Evolutionary conservation across 2,113 vertebrate genomes (phyloP).

Genomic region (Gasterosteus nipponicus): DNA sequence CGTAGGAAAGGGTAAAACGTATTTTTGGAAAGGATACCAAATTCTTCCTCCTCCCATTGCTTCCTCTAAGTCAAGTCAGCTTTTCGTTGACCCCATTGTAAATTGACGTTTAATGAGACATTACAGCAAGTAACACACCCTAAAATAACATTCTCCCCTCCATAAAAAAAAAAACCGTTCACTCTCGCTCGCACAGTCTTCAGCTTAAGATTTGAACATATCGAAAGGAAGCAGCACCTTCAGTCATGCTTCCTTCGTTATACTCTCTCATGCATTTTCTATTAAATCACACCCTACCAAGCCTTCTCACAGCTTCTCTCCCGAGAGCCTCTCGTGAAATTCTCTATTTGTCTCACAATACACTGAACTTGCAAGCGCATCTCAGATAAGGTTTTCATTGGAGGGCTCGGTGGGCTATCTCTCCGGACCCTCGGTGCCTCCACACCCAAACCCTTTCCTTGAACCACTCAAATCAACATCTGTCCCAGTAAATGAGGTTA

Average conservation of each 20-base stretch:
- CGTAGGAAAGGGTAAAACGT: constrained; percentile 79
- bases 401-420: constrained; percentile 65
- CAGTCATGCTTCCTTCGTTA: constrained; percentile 64
- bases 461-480: constrained; percentile 76
- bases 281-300: constrained; percentile 72
- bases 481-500: constrained; percentile 77
- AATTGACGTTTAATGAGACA: constrained; percentile 79
- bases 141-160: constrained; percentile 70
- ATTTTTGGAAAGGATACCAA: constrained; percentile 80
- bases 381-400: constrained; percentile 73
- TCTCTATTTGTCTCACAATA: constrained; percentile 61
- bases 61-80: constrained; percentile 80
- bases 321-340: constrained; percentile 69
- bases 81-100: constrained; percentile 82
- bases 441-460: constrained; percentile 64
- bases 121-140: constrained; percentile 75
- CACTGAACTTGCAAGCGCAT: constrained; percentile 50
- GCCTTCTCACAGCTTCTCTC: constrained; percentile 66
- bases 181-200: constrained; percentile 36
- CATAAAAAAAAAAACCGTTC: constrained; percentile 45
- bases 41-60: constrained; percentile 81
- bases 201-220: constrained; percentile 29
- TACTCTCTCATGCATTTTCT: constrained; percentile 67
- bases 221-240: constrained; percentile 59
- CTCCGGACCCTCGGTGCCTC: constrained; percentile 57